Evolutionary conservation across 1,140 invertebrate species (phyloP), one percentile per base, ranked within the genome.

Genomic region (Bombus soroeensis): DNA sequence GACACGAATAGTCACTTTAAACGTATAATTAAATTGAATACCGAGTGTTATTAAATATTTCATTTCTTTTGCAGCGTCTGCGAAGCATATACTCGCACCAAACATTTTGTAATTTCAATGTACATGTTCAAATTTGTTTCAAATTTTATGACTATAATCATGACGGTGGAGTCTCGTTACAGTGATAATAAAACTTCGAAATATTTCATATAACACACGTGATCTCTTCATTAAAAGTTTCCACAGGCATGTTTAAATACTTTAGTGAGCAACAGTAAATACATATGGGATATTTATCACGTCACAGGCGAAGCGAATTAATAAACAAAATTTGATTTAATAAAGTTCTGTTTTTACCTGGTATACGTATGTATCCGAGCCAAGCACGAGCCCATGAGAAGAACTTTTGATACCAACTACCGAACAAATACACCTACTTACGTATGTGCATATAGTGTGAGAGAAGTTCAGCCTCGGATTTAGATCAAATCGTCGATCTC

Each of bases 401-500:
- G 66, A 81, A 81, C 68, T 81, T 57, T 15, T 25, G 43, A 47
- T 34, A 41, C 79, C 59, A 43, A 25, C 34, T 37, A 43, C 25
- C 32, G 34, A 28, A 28, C 81, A 75, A 76, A 83, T 83, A 66
- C 53, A 76, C 59, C n/a, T 68, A 62, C 68, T 62, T 72, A 62
- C 15, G 53, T 73, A 62, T 73, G 80, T 15, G 37, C 80, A 41
- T 71, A 73, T 22, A n/a, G 18, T 8, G 41, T 22, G 18, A 32
- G 22, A 13, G 39, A 82, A 74, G 22, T 73, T 73, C 72, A 43
- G 28, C 28, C n/a, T 57, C 34, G 73, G 81, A 81, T 72, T 81
- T 72, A 73, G 79, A 81, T 73, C 28, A 81, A 81, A 81, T 59
- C 37, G 70, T 71, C 47, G 34, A 81, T 73, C 68, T n/a, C 53